phyloP scores from a whole-genome alignment of 2,888 invertebrate genomes.

The Prostheceraeus crozeri region DNA sequence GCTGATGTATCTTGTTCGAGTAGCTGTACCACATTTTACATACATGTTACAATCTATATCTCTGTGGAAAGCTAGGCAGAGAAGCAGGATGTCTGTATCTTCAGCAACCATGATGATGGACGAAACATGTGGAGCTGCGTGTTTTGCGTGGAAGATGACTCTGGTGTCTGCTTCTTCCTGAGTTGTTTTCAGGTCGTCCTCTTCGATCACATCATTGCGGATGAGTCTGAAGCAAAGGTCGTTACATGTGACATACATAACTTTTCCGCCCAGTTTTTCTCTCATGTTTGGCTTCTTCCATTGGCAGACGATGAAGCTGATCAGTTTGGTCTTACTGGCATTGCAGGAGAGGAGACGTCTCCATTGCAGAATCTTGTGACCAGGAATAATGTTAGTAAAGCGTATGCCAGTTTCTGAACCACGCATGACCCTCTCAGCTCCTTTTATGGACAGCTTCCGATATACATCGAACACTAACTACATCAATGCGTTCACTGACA shows the following conservation, averaged over 20 bases:
- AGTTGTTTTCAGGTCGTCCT: constrained; percentile 36
- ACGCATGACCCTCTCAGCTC: constrained; percentile 9
- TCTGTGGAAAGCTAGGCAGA: constrained; percentile 36
- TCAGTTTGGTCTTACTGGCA: constrained; percentile 28
- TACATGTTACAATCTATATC: constrained; percentile 33
- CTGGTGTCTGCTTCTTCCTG: constrained; percentile 42
- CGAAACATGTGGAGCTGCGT: constrained; percentile 41
- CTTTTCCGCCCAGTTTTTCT: constrained; percentile 33
- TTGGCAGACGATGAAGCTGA: constrained; percentile 28
- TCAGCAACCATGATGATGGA: constrained; percentile 39
- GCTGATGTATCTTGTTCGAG: constrained; percentile 29
- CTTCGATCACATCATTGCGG: too few species aligned
- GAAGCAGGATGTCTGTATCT: constrained; percentile 42
- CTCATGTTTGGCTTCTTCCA: constrained; percentile 20
- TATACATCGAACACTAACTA: constrained; percentile 27
- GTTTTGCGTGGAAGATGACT: constrained; percentile 40
- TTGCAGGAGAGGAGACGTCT: constrained; percentile 27
- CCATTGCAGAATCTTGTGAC: constrained; percentile 40
- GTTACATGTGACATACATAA: constrained; percentile 39
- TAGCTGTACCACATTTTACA: constrained; percentile 38
- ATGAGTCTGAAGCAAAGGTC: constrained; percentile 39
- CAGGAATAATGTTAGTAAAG: constrained; percentile 36
- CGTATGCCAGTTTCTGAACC: constrained; percentile 31
- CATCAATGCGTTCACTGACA: constrained; percentile 21
- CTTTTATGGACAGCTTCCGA: constrained; percentile 16